These are phyloP conservation scores for Drosophila hamatofila DNA, from an alignment of 2,888 invertebrate genomes.

Conservation along the genomic window DNA sequence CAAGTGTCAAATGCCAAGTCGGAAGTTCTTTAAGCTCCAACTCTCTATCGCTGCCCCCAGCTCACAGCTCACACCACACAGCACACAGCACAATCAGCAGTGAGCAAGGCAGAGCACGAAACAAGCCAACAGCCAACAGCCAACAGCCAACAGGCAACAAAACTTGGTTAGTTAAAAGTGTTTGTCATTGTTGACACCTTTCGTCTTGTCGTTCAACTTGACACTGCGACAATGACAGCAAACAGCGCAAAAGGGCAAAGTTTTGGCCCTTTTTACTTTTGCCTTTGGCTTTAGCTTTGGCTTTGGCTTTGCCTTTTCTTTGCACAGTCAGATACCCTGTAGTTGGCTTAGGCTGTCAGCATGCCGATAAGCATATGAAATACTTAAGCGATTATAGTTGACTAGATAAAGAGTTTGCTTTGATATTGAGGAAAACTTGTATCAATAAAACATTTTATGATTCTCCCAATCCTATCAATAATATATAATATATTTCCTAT, in stretches of 20 bases:
- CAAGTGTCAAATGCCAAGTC: constrained; percentile 56
- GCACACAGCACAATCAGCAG: constrained; percentile 9
- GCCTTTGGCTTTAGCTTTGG: constrained; percentile 36
- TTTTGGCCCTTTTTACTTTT: constrained; percentile 54
- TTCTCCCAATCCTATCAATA: too few relatives aligned
- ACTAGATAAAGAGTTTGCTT: not conserved
- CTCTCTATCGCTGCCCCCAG: constrained; percentile 60
- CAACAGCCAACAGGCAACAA: constrained; percentile 34
- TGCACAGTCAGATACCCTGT: constrained; percentile 35
- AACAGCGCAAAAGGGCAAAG: constrained; percentile 63
- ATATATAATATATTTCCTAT: too few relatives aligned
- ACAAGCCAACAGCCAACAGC: constrained; percentile 25
- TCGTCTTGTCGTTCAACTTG: constrained; percentile 70
- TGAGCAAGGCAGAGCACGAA: constrained; percentile 1
- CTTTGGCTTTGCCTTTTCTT: constrained; percentile 30
- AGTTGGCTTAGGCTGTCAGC: not conserved
- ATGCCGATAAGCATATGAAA: not conserved
- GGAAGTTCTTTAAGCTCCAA: constrained; percentile 47
- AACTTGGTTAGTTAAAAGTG: constrained; percentile 80
- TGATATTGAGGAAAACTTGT: not conserved
- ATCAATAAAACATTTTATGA: too few relatives aligned
- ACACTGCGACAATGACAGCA: constrained; percentile 62
- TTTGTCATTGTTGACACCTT: constrained; percentile 81
- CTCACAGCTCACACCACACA: too few relatives aligned
- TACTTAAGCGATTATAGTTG: not conserved